These are phyloP conservation scores for Melipona beecheii DNA, from an alignment of 2,888 invertebrate species.

Conservation along the genomic window DNA sequence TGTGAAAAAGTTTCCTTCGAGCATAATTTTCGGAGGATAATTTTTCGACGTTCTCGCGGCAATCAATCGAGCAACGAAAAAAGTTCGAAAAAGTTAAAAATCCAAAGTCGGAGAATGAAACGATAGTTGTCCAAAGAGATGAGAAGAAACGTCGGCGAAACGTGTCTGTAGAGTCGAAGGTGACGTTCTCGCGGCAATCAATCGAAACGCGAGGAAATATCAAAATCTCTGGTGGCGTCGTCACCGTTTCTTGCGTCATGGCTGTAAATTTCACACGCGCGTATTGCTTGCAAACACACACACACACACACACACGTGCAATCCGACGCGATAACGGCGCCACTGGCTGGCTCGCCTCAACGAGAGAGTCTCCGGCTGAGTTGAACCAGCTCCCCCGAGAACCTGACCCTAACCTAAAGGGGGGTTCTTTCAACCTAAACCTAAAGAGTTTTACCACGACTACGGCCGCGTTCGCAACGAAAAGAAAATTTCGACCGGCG, in stretches of 20 bases:
- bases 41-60: no score
- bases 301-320: conserved; percentile 54
- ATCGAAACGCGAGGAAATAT: conserved; percentile 36
- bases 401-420: no score
- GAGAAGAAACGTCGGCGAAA: no score
- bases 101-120: no score
- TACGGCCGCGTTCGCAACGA: neutral
- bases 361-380: conserved; percentile 69
- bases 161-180: no score
- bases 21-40: no score
- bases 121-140: no score
- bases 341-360: conserved; percentile 62
- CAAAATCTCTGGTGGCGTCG: conserved; percentile 57
- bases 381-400: conserved; percentile 59
- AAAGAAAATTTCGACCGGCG: conserved; percentile 12
- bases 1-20: no score
- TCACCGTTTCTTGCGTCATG: conserved; percentile 75
- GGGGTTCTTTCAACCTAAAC: neutral
- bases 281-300: no score
- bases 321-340: conserved; percentile 61
- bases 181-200: no score
- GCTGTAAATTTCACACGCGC: conserved; percentile 78
- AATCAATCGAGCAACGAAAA: no score
- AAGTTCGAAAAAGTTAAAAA: no score
- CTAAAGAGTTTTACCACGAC: neutral